Conservation (phyloP, 2,797 vertebrate species). For the Malacoctenus gilli region DNA sequence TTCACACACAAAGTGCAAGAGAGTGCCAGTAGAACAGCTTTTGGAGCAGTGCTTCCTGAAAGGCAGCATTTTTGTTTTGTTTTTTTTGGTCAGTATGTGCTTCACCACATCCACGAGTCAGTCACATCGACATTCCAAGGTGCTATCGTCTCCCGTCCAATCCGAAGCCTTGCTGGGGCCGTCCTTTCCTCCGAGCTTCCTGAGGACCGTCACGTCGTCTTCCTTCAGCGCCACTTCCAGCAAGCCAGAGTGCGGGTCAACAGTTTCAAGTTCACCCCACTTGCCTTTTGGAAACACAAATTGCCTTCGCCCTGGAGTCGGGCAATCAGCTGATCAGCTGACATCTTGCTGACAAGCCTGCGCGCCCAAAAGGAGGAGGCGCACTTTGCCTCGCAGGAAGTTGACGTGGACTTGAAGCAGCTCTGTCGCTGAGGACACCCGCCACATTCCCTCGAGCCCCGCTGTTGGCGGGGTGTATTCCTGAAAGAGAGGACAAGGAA, state of each 20-base stretch:
- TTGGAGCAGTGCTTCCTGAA: conserved; percentile 61
- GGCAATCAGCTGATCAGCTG: conserved; percentile 78
- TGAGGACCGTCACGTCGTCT: conserved; percentile 41
- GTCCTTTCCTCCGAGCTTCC: conserved; percentile 27
- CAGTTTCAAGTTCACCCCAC: conserved; percentile 56
- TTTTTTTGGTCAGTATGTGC: conserved; percentile 58
- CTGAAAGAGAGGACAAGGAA: conserved; percentile 53
- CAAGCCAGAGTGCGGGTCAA: conserved; percentile 53
- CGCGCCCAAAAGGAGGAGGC: conserved; percentile 77
- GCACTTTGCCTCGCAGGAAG: conserved; percentile 90
- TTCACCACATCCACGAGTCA: conserved; percentile 39
- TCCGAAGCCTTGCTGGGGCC: conserved; percentile 49
- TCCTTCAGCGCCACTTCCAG: conserved; percentile 41
- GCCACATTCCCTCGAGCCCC: conserved; percentile 72
- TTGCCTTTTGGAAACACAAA: conserved; percentile 56
- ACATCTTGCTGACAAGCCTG: conserved; percentile 81
- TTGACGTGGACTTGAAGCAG: conserved; percentile 86
- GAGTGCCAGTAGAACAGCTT: conserved; percentile 66
- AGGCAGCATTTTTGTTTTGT: conserved; percentile 51
- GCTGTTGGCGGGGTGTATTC: conserved; percentile 72
- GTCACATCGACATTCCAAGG: conserved; percentile 60
- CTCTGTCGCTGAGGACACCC: conserved; percentile 78
- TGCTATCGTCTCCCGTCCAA: conserved; percentile 58
- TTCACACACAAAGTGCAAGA: conserved; percentile 78
- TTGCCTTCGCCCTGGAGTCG: conserved; percentile 45